A percentile compares a stretch with the other conserved stretches of the same genome.
Evolutionary conservation across 2,888 invertebrate species (phyloP).

Genomic region (Parnassius glacialis): DNA sequence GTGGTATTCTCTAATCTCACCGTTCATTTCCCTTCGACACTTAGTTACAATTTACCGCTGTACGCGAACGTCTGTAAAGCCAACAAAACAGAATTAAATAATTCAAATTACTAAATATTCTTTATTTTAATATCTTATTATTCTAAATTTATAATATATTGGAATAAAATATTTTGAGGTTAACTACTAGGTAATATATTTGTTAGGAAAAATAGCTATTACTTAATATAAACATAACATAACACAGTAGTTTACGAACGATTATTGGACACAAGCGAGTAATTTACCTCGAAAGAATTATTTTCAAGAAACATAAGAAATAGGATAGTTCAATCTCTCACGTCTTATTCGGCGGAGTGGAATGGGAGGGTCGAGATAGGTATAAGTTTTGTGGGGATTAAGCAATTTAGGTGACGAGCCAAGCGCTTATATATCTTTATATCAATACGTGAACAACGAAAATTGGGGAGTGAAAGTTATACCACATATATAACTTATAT

Average conservation of each 20-base stretch:
- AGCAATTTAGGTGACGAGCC: conserved; percentile 24
- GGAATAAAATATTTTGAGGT: too few species aligned
- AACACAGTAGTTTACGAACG: not conserved
- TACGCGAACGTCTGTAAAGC: conserved; percentile 1
- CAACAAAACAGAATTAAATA: not conserved
- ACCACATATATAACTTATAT: too few species aligned
- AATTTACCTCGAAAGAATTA: not conserved
- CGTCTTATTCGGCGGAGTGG: conserved; percentile 29
- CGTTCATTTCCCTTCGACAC: conserved; percentile 1
- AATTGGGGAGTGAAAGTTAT: too few species aligned
- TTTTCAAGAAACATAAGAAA: conserved; percentile 40
- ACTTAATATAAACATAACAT: too few species aligned
- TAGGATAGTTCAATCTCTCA: conserved; percentile 46
- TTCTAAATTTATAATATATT: too few species aligned
- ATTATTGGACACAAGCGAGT: not conserved
- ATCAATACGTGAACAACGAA: too few species aligned
- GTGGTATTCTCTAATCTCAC: conserved; percentile 13
- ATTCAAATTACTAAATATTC: conserved; percentile 10
- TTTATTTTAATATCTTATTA: not conserved
- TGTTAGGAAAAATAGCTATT: too few species aligned
- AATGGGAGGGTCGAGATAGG: conserved; percentile 24
- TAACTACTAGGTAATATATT: too few species aligned
- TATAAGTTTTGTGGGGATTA: conserved; percentile 24
- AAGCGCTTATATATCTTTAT: conserved; percentile 22
- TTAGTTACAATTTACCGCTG: conserved; percentile 3